Evolutionary conservation across 2,797 vertebrate species (phyloP).

Genomic region (Paedocypris micromegethes): DNA sequence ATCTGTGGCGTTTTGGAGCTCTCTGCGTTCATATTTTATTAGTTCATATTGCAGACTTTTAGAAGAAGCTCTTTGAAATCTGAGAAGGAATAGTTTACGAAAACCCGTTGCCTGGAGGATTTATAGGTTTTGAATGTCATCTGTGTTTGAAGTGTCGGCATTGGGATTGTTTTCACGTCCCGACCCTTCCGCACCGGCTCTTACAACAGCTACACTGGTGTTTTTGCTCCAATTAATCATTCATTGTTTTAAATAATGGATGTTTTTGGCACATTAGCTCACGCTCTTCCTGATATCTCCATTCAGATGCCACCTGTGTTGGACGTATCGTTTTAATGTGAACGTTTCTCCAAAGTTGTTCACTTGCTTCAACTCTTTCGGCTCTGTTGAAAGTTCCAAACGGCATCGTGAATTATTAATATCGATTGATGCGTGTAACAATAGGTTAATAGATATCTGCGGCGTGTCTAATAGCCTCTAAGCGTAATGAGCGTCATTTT

Average conservation of each 20-base stretch:
- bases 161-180: conserved; percentile 42
- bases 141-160: conserved; percentile 14
- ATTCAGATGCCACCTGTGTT: conserved; percentile 28
- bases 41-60: neutral
- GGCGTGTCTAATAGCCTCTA: neutral
- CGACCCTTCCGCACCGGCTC: conserved; percentile 49
- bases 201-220: conserved; percentile 56
- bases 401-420: conserved; percentile 24
- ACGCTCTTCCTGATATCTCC: conserved; percentile 21
- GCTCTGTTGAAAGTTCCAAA: neutral
- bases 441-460: neutral
- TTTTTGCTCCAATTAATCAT: conserved; percentile 61
- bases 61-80: neutral
- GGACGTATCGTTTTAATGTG: conserved; percentile 6
- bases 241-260: conserved; percentile 65
- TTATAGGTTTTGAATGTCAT: neutral
- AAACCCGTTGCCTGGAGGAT: neutral
- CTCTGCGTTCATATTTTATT: conserved; percentile 1
- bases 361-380: conserved; percentile 6
- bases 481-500: neutral
- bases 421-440: conserved; percentile 7
- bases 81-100: neutral
- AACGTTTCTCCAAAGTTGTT: conserved; percentile 16
- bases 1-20: neutral
- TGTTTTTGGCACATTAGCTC: conserved; percentile 44